Percentiles rank a stretch among this genome's conserved stretches.
phyloP scores from a whole-genome alignment of 2,797 vertebrate species.

The Toxotes lorentzi region DNA sequence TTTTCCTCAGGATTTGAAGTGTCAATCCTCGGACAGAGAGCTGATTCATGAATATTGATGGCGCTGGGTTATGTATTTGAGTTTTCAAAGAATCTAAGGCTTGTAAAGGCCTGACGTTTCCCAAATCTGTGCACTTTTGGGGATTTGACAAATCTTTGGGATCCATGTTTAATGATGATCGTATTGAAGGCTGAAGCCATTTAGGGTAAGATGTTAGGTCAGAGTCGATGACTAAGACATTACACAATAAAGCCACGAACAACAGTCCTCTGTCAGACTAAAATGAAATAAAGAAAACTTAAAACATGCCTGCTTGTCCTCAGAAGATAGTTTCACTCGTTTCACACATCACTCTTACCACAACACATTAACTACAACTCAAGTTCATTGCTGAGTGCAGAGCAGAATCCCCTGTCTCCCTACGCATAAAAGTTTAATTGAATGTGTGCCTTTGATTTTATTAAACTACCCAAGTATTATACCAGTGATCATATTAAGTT shows the following conservation, averaged over 20 bases:
- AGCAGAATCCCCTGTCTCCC: not conserved
- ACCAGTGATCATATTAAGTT: constrained; percentile 10
- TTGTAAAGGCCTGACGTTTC: not conserved
- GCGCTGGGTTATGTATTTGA: not conserved
- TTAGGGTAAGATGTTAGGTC: not conserved
- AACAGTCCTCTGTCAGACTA: not conserved
- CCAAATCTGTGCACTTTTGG: not conserved
- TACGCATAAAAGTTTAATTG: constrained; percentile 12
- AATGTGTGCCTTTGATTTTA: constrained; percentile 33
- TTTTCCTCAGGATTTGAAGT: constrained; percentile 9
- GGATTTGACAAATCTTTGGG: not conserved
- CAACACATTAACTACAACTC: not conserved
- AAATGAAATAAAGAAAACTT: not conserved
- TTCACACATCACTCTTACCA: not conserved
- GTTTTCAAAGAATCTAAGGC: too few relatives aligned
- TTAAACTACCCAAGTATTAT: constrained; percentile 23
- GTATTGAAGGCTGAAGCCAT: not conserved
- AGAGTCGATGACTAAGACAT: not conserved
- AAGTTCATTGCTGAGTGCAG: not conserved
- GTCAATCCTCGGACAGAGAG: constrained; percentile 18
- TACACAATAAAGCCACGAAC: not conserved
- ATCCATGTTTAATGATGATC: not conserved
- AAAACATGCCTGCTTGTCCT: not conserved
- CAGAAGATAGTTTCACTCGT: not conserved
- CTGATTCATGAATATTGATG: constrained; percentile 24